Evolutionary conservation across 2,797 vertebrate genomes (phyloP).

Genomic region (Microctenopoma steveboyesi): DNA sequence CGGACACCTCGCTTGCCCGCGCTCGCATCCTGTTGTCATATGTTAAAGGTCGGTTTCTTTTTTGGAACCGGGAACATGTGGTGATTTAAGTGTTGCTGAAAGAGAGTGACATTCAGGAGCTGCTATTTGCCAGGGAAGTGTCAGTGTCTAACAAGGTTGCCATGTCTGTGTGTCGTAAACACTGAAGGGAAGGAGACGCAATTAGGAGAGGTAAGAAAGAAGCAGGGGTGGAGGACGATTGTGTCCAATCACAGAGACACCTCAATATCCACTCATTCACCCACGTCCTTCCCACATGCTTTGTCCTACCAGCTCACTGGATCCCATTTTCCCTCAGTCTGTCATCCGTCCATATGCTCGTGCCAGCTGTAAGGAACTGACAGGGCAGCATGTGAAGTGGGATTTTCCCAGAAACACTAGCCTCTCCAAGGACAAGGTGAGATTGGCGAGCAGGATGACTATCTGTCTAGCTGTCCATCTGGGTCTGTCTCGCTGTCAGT

Average conservation of each 20-base stretch:
- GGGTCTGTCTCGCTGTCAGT: conserved; percentile 66
- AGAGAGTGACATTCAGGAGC: conserved; percentile 47
- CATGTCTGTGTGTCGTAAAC: conserved; percentile 6
- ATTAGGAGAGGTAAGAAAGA: conserved; percentile 51
- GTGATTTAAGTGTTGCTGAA: conserved; percentile 59
- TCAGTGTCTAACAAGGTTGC: conserved; percentile 40
- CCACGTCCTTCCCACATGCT: conserved; percentile 49
- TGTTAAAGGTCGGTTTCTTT: conserved; percentile 12
- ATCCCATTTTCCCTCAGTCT: conserved; percentile 57
- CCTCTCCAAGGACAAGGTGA: conserved; percentile 73
- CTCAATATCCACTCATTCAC: conserved; percentile 24
- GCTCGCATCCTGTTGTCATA: conserved; percentile 52
- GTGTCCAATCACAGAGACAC: conserved; percentile 33
- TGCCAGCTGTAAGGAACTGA: conserved; percentile 67
- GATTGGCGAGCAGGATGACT: conserved; percentile 67
- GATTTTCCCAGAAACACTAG: conserved; percentile 80
- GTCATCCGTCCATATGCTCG: conserved; percentile 44
- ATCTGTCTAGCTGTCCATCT: conserved; percentile 74
- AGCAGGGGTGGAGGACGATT: conserved; percentile 23
- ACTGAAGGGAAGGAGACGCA: not conserved
- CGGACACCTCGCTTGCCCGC: conserved; percentile 37
- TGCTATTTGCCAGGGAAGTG: conserved; percentile 56
- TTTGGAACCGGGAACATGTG: conserved; percentile 30
- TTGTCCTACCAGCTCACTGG: conserved; percentile 43
- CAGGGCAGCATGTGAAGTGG: conserved; percentile 57